Conservation (phyloP, 2,888 invertebrate species). For the Aphodius sticticus region DNA sequence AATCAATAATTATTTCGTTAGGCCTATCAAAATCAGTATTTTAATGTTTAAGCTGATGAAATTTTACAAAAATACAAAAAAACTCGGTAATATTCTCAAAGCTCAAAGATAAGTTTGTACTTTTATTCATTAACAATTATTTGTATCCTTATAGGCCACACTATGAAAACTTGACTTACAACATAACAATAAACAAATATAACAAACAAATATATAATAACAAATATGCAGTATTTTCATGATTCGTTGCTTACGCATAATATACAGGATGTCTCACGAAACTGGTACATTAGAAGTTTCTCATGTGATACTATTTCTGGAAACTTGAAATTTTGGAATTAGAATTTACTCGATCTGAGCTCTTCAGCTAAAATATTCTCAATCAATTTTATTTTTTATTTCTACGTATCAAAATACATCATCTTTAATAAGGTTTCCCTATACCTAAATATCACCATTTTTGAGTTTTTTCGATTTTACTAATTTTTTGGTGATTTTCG, state of each 20-base stretch:
- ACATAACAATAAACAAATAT: neutral
- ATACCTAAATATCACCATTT: too few relatives aligned
- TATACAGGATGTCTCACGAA: too few relatives aligned
- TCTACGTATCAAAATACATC: too few relatives aligned
- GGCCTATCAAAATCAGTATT: constrained; percentile 33
- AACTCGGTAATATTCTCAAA: neutral
- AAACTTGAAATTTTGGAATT: too few relatives aligned
- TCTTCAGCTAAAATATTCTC: too few relatives aligned
- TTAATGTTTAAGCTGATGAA: constrained; percentile 20
- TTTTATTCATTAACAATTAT: neutral
- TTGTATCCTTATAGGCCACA: neutral
- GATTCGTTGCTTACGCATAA: neutral
- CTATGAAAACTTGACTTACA: neutral
- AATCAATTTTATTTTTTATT: too few relatives aligned
- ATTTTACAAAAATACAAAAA: neutral
- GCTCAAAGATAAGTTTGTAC: constrained; percentile 18
- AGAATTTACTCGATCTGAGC: too few relatives aligned
- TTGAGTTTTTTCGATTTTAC: too few relatives aligned
- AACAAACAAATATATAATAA: neutral
- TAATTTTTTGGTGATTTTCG: too few relatives aligned
- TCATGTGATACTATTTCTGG: too few relatives aligned
- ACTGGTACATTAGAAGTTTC: too few relatives aligned
- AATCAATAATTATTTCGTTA: constrained; percentile 26
- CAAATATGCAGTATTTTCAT: neutral
- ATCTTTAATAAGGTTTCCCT: too few relatives aligned